These are phyloP conservation scores for Engraulis encrasicolus DNA, from an alignment of 2,113 vertebrate species.

Conservation along the genomic window DNA sequence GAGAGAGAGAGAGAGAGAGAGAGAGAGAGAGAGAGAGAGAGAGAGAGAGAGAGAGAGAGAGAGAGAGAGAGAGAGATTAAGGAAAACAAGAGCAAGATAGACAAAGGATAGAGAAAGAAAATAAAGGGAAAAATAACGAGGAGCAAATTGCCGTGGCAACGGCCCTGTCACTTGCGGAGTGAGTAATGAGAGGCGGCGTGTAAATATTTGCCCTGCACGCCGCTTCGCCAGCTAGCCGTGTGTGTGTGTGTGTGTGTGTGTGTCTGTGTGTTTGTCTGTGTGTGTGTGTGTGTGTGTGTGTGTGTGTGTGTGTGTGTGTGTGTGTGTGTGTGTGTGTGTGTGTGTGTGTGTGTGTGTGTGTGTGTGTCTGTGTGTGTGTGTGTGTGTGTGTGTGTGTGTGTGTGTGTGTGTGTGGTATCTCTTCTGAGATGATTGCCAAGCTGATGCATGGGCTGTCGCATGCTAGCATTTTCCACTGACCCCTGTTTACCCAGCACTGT, in stretches of 20 bases:
- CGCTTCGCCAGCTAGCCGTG: no score
- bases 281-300: no score
- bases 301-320: no score
- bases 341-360: no score
- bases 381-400: no score
- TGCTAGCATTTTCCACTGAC: background rate
- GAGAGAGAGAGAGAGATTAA: slow-evolving; percentile 28
- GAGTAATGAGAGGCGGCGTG: slow-evolving; percentile 35
- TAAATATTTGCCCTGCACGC: slow-evolving; percentile 28
- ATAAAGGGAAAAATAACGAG: background rate
- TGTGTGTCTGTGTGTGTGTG: no score
- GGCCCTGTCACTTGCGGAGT: background rate
- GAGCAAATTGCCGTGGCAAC: background rate
- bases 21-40: background rate
- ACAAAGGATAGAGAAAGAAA: background rate
- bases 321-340: no score
- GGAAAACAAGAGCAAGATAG: background rate
- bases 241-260: no score
- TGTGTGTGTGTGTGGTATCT: no score
- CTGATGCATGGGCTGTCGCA: background rate
- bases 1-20: background rate
- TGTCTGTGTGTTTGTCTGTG: no score
- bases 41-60: slow-evolving; percentile 23
- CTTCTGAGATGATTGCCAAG: slow-evolving; percentile 14
- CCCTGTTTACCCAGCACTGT: background rate